Conservation (phyloP, 2,888 invertebrate species). For the Oxytorus armatus region DNA sequence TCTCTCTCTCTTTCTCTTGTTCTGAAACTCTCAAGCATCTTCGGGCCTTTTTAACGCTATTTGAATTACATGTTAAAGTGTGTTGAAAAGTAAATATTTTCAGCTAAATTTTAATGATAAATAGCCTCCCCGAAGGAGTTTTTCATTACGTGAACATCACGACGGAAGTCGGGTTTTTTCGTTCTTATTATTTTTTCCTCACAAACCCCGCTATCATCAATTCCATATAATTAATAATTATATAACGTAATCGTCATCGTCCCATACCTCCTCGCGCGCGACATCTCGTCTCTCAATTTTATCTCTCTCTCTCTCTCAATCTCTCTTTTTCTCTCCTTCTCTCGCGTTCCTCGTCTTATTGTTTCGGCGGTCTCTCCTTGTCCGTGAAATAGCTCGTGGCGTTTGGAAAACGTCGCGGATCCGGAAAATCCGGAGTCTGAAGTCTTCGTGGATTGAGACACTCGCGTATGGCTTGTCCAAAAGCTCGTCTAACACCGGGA, state of each 20-base stretch:
- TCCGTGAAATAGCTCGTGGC: conserved; percentile 84
- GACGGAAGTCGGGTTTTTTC: conserved; percentile 14
- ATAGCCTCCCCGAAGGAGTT: conserved; percentile 27
- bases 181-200: conserved; percentile 14
- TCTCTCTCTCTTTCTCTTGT: neutral
- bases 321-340: conserved; percentile 10
- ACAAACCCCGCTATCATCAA: conserved; percentile 1
- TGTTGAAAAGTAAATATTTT: conserved; percentile 61
- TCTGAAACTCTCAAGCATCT: neutral
- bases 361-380: conserved; percentile 76
- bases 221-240: conserved; percentile 34
- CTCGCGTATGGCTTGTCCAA: conserved; percentile 82
- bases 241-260: conserved; percentile 8
- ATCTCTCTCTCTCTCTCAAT: neutral
- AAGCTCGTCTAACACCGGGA: conserved; percentile 80
- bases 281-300: neutral
- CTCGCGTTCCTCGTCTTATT: conserved; percentile 69
- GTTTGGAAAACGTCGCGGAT: conserved; percentile 84
- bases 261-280: neutral
- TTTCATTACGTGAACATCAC: conserved; percentile 25
- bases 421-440: conserved; percentile 83
- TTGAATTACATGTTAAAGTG: conserved; percentile 31
- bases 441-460: conserved; percentile 79
- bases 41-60: conserved; percentile 37
- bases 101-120: conserved; percentile 59